Percentiles rank a stretch among this genome's conserved stretches.
phyloP scores from a whole-genome alignment of 1,140 invertebrate genomes.

The Nephila pilipes region DNA sequence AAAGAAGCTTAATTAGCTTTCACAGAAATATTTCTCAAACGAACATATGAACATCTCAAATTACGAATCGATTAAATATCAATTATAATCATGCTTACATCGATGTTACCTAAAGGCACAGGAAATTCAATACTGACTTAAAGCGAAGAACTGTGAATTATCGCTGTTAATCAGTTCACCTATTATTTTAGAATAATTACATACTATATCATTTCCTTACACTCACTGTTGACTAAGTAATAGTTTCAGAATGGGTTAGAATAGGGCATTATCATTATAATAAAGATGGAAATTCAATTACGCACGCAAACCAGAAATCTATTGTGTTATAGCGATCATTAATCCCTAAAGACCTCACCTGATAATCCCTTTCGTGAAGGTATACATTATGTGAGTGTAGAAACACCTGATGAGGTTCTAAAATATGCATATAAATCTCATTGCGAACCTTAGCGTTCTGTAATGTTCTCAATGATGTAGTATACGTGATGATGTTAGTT shows the following conservation, averaged over 20 bases:
- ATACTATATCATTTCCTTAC: no score
- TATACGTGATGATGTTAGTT: no score
- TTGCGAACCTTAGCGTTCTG: neutral
- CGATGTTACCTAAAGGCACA: no score
- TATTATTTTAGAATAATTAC: neutral
- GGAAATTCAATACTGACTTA: neutral
- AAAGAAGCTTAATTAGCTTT: no score
- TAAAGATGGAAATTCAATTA: conserved; percentile 36
- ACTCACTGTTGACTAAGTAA: neutral
- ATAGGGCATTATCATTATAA: conserved; percentile 6
- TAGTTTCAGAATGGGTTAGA: conserved; percentile 18
- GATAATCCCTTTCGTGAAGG: neutral
- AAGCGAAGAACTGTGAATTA: neutral
- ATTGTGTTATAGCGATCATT: neutral
- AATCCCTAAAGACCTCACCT: conserved; percentile 13
- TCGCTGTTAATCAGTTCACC: neutral
- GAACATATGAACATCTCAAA: no score
- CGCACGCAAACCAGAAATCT: neutral
- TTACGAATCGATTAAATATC: neutral
- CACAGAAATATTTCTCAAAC: no score
- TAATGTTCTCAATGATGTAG: neutral
- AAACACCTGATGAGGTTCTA: neutral
- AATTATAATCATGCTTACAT: neutral
- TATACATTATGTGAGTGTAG: neutral
- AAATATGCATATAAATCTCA: conserved; percentile 6